Evolutionary conservation across 2,888 invertebrate genomes (phyloP).

Genomic region (Galerucella nymphaeae): DNA sequence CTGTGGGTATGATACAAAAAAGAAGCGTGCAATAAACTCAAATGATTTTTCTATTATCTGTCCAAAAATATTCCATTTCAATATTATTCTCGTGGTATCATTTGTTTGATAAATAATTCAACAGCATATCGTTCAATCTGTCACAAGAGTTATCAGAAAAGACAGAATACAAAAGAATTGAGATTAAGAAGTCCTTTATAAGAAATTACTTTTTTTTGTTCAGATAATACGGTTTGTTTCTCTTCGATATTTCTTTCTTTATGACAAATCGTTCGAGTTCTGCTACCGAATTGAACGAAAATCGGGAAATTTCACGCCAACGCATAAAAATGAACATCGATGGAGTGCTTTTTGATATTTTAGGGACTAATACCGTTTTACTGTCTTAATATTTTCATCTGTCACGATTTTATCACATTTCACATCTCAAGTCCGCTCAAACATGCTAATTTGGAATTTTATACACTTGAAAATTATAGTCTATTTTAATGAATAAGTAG

Average conservation of each 20-base stretch:
- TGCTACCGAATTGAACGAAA: constrained; percentile 15
- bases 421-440: too few species aligned
- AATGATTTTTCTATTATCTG: too few species aligned
- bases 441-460: too few species aligned
- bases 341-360: neutral
- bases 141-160: constrained; percentile 29
- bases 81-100: neutral
- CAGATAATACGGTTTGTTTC: constrained; percentile 31
- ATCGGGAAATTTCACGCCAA: constrained; percentile 19
- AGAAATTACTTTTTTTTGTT: constrained; percentile 31
- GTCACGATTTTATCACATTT: too few species aligned
- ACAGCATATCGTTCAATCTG: constrained; percentile 28
- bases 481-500: too few species aligned
- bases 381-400: neutral
- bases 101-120: constrained; percentile 26
- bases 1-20: too few species aligned
- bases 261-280: constrained; percentile 30
- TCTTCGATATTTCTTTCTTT: constrained; percentile 27
- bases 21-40: too few species aligned
- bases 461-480: too few species aligned
- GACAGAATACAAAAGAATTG: constrained; percentile 32
- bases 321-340: constrained; percentile 7
- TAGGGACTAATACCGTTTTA: neutral
- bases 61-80: too few species aligned
- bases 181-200: constrained; percentile 31